Evolutionary conservation across 2,888 invertebrate genomes (phyloP), one percentile per base, ranked within the genome.

Genomic region (Oxyteleia sp.): DNA sequence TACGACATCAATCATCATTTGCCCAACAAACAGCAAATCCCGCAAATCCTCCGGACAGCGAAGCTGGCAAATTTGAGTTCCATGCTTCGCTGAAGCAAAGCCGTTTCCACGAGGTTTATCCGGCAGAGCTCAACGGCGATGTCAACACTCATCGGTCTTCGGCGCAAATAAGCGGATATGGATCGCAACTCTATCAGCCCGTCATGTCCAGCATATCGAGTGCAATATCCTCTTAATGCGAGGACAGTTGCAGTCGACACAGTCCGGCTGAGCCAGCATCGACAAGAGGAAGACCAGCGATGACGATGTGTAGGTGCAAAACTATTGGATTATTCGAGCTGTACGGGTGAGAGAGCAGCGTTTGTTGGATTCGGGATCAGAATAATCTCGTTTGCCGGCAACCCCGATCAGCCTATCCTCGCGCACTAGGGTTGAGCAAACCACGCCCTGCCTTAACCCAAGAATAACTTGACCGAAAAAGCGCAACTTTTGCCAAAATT

Each of bases 311-410:
- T 78, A 82, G 47, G 71, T 80, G 86, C 84, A 87, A 87, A 91
- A 91, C 91, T 93, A 93, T 93, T 92, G 92, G 93, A 93, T 93
- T 93, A 93, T 92, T 91, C 89, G 88, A 89, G 84, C 84, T 86
- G 86, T 86, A 86, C 87, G 85, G 92, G 92, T 93, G 93, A 92
- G 91, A 91, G 88, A 93, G 92, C 89, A 80, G 82, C 91, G 92
- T 93, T 93, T 92, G 92, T 92, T 90, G 93, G 92, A 92, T 93
- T 93, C 93, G 90, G 93, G 92, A 93, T 93, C 92, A 93, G 88
- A 90, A 89, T 93, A 93, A 93, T 93, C 93, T 93, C 91, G 91
- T 93, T 93, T 93, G 92, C 88, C 88, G 89, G 85, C 89, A 78
- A 81, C 79, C 88, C 86, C 86, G 91, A 93, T 93, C 91, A 92